phyloP scores from a whole-genome alignment of 2,797 vertebrate genomes.

The Tamandua tetradactyla region DNA sequence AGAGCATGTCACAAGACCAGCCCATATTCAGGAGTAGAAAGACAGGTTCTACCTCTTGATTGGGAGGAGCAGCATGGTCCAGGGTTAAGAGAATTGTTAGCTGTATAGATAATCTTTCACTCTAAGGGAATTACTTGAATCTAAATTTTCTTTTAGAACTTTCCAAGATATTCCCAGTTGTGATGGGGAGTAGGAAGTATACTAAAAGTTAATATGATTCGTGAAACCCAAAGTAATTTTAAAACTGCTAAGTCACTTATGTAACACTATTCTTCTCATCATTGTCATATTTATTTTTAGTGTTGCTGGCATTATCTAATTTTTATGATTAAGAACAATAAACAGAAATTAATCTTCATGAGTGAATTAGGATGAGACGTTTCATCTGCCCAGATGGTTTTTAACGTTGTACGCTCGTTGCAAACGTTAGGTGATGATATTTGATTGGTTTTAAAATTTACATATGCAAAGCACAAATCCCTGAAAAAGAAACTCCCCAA shows the following conservation, averaged over 20 bases:
- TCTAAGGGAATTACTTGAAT: neutral
- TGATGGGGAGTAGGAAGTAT: neutral
- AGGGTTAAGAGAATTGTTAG: neutral
- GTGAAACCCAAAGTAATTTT: neutral
- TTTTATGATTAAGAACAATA: slow-evolving; percentile 58
- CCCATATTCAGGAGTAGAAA: neutral
- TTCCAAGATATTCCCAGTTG: neutral
- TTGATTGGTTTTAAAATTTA: slow-evolving; percentile 50
- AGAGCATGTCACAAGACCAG: neutral
- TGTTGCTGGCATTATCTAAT: neutral
- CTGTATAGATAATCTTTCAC: neutral
- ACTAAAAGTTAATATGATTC: neutral
- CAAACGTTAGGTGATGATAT: neutral
- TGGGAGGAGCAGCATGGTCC: neutral
- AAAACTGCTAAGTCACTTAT: neutral
- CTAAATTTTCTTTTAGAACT: neutral
- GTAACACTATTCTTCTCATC: neutral
- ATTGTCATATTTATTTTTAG: slow-evolving; percentile 36
- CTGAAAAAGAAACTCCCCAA: neutral
- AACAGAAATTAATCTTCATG: slow-evolving; percentile 40
- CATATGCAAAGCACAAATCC: slow-evolving; percentile 2
- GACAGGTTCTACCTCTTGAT: neutral
- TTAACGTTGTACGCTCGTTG: neutral
- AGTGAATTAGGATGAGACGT: slow-evolving; percentile 22
- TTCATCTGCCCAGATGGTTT: neutral